Evolutionary conservation across 1,140 invertebrate species (phyloP).

Genomic region (Pseudomyrmex gracilis): DNA sequence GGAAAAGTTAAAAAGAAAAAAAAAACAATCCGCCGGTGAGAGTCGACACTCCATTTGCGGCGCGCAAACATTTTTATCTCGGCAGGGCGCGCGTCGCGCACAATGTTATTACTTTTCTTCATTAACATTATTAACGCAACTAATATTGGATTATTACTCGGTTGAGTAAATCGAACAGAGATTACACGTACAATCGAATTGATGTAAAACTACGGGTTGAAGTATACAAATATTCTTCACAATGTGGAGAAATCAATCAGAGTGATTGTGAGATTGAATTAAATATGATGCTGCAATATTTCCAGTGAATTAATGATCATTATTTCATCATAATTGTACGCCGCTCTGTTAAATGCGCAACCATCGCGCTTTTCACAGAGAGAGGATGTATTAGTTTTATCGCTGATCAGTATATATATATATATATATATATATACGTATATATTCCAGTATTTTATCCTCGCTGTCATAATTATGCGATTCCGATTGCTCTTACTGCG

Average conservation of each 20-base stretch:
- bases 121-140: background rate
- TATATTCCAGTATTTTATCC: constrained; percentile 13
- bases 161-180: constrained; percentile 20
- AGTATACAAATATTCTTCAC: constrained; percentile 2
- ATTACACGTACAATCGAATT: constrained; percentile 13
- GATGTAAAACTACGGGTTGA: background rate
- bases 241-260: constrained; percentile 32
- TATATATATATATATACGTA: too few relatives aligned
- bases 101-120: too few relatives aligned
- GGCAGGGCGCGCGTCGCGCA: too few relatives aligned
- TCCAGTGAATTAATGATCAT: constrained; percentile 45
- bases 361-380: constrained; percentile 18
- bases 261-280: constrained; percentile 45
- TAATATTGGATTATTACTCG: background rate
- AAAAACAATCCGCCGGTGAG: too few relatives aligned
- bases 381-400: constrained; percentile 35
- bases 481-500: background rate
- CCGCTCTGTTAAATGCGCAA: constrained; percentile 35
- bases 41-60: too few relatives aligned
- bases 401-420: background rate
- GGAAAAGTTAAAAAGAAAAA: background rate
- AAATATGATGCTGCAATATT: constrained; percentile 52
- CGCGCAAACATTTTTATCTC: too few relatives aligned
- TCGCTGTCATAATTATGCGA: constrained; percentile 33
- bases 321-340: constrained; percentile 45